phyloP scores from a whole-genome alignment of 2,797 vertebrate genomes.

The Sciurus carolinensis region DNA sequence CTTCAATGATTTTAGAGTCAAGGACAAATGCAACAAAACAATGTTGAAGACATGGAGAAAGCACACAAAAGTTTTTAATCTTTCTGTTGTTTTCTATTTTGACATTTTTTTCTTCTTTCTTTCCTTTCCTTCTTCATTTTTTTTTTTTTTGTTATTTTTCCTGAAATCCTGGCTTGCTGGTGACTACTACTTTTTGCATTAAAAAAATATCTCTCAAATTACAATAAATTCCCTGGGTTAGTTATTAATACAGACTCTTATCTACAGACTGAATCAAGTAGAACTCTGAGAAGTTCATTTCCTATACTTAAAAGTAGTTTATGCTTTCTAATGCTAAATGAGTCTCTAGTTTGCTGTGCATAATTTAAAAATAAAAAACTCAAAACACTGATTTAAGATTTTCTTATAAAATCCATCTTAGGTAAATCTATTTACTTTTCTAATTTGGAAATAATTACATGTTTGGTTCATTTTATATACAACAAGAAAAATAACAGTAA shows the following conservation, averaged over 20 bases:
- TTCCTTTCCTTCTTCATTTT: neutral
- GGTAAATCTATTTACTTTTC: conserved; percentile 64
- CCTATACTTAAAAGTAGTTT: conserved; percentile 75
- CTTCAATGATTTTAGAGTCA: conserved; percentile 65
- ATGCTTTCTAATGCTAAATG: conserved; percentile 57
- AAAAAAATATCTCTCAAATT: conserved; percentile 74
- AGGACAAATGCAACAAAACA: conserved; percentile 59
- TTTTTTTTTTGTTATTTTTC: conserved; percentile 66
- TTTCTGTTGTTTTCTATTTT: conserved; percentile 65
- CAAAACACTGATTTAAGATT: conserved; percentile 63
- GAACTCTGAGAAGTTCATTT: conserved; percentile 73
- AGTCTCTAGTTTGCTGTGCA: conserved; percentile 57
- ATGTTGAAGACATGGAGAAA: conserved; percentile 59
- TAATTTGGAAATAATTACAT: conserved; percentile 75
- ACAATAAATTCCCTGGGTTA: conserved; percentile 76
- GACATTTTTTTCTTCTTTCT: neutral
- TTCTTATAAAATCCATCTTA: conserved; percentile 67
- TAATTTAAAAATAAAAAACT: conserved; percentile 63
- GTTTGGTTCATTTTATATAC: conserved; percentile 73
- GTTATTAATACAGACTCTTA: conserved; percentile 74
- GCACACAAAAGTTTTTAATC: conserved; percentile 39
- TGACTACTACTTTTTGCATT: conserved; percentile 78
- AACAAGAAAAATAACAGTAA: conserved; percentile 73
- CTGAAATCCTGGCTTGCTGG: conserved; percentile 86
- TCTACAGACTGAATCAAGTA: conserved; percentile 68